These are phyloP conservation scores for Aulostomus chinensis DNA, from an alignment of 2,797 vertebrate genomes.

Conservation along the genomic window DNA sequence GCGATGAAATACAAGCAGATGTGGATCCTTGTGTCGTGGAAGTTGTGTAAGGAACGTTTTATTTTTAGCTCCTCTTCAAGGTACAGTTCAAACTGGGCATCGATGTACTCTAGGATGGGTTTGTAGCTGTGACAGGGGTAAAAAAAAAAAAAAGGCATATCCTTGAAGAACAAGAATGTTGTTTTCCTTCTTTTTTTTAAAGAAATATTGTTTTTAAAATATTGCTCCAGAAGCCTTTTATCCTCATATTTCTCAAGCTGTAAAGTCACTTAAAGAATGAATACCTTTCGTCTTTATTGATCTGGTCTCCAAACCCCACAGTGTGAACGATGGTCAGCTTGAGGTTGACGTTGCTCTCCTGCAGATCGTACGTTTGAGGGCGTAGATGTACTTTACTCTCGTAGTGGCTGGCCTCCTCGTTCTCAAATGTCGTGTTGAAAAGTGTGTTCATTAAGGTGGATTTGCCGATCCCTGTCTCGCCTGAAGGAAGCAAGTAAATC, in stretches of 20 bases:
- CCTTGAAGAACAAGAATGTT: no score
- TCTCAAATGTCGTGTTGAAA: conserved; percentile 95
- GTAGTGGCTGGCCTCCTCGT: conserved; percentile 91
- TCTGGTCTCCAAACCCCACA: conserved; percentile 96
- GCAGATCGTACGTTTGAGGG: conserved; percentile 88
- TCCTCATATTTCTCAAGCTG: no score
- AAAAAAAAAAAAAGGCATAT: background rate
- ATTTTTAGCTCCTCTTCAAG: conserved; percentile 98
- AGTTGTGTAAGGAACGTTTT: conserved; percentile 89
- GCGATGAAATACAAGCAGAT: conserved; percentile 97
- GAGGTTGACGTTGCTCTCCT: conserved; percentile 95
- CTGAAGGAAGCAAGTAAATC: no score
- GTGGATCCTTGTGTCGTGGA: conserved; percentile 92
- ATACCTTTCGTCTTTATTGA: conserved; percentile 96
- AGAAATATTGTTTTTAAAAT: background rate
- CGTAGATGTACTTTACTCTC: conserved; percentile 83
- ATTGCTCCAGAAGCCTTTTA: background rate
- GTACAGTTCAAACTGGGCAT: conserved; percentile 93
- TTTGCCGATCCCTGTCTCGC: conserved; percentile 97
- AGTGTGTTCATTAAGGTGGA: conserved; percentile 97
- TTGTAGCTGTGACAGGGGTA: conserved; percentile 89
- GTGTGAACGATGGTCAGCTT: conserved; percentile 95
- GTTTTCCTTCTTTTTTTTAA: background rate
- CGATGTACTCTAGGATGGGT: conserved; percentile 95
- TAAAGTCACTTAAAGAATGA: conserved; percentile 9